Conservation (phyloP, 2,797 vertebrate species). For the Molossus molossus region DNA sequence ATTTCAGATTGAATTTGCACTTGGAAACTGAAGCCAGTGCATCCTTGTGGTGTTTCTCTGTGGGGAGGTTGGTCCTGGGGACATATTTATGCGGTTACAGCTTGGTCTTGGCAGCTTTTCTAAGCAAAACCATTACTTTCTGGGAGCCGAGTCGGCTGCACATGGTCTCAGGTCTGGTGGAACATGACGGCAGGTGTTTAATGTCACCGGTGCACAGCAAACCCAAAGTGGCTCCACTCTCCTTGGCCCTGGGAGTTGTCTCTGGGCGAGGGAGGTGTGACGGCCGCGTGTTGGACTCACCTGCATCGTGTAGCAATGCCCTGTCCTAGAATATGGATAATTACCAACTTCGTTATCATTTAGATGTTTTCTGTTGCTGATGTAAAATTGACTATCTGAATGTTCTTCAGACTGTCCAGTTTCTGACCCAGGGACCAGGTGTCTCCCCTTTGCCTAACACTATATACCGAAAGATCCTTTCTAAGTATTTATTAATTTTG, state of each 20-base stretch:
- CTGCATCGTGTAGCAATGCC: constrained; percentile 39
- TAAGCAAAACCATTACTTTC: constrained; percentile 67
- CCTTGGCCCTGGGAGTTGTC: constrained; percentile 1
- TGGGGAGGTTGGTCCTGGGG: constrained; percentile 81
- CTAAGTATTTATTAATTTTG: neutral
- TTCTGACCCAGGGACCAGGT: neutral
- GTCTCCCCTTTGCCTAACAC: neutral
- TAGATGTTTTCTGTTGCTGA: constrained; percentile 2
- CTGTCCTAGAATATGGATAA: neutral
- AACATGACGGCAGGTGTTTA: constrained; percentile 68
- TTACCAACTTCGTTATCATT: constrained; percentile 9
- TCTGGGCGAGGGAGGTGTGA: neutral
- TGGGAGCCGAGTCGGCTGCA: constrained; percentile 41
- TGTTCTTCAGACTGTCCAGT: neutral
- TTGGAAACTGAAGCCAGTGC: constrained; percentile 84
- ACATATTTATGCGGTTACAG: constrained; percentile 61
- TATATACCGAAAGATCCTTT: neutral
- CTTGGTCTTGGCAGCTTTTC: constrained; percentile 77
- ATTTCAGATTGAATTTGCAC: constrained; percentile 84
- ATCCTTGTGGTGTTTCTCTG: constrained; percentile 79
- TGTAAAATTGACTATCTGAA: neutral
- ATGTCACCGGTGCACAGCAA: neutral
- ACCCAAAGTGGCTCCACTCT: constrained; percentile 15
- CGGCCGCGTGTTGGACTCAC: constrained; percentile 24
- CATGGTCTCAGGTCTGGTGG: constrained; percentile 65